phyloP scores from a whole-genome alignment of 2,888 invertebrate genomes.

The Heteromyza rotundicornis region DNA sequence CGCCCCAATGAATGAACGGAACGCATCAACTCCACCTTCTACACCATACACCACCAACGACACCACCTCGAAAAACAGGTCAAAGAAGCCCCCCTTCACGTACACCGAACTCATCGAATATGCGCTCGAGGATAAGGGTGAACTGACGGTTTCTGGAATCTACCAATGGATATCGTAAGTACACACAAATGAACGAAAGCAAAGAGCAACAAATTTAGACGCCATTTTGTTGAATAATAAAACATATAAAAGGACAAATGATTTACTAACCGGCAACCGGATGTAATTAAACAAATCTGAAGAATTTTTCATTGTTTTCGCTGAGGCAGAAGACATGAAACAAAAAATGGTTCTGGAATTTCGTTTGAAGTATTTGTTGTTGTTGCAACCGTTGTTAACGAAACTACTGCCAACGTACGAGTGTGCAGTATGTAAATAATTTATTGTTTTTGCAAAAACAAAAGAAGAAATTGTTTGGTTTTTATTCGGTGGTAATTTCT shows the following conservation, averaged over 20 bases:
- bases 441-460: neutral
- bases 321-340: conserved; percentile 8
- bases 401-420: neutral
- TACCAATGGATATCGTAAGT: conserved; percentile 96
- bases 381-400: conserved; percentile 15
- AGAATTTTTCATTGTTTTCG: conserved; percentile 37
- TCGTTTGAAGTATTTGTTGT: conserved; percentile 14
- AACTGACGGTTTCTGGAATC: conserved; percentile 88
- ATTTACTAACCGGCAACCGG: conserved; percentile 37
- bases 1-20: conserved; percentile 27
- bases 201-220: conserved; percentile 24
- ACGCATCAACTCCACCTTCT: conserved; percentile 33
- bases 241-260: neutral
- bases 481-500: neutral
- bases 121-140: conserved; percentile 83
- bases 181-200: conserved; percentile 16
- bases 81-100: conserved; percentile 86
- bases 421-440: no score
- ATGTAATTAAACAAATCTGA: conserved; percentile 51
- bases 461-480: no score
- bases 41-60: conserved; percentile 8
- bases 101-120: conserved; percentile 91
- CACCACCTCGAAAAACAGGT: conserved; percentile 57
- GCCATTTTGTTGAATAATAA: conserved; percentile 45
- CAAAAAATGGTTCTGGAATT: conserved; percentile 25